Percentiles rank a stretch among this genome's conserved stretches.
phyloP scores from a whole-genome alignment of 2,113 vertebrate species.

The Pitta sordida region DNA sequence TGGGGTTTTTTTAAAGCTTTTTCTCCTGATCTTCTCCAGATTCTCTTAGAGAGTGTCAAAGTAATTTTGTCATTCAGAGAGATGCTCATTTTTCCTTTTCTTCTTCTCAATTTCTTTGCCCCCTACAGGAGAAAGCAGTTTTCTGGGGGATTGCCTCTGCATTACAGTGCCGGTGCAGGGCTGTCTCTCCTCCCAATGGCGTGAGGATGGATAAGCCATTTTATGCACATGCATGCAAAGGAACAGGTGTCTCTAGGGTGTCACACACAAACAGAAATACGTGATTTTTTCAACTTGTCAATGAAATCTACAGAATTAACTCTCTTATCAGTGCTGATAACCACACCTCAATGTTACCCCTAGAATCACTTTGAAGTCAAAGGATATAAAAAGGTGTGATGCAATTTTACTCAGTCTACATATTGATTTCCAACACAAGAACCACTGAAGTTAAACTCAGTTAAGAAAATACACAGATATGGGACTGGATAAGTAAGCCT shows the following conservation, averaged over 20 bases:
- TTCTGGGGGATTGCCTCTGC: not conserved
- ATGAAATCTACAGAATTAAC: not conserved
- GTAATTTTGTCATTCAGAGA: not conserved
- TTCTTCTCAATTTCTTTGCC: not conserved
- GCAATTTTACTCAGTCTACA: not conserved
- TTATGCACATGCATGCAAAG: accelerated
- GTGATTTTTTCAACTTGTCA: not conserved
- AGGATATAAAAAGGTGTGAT: not conserved
- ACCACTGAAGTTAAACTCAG: not conserved
- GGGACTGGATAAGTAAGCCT: not conserved
- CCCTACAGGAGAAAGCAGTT: not conserved
- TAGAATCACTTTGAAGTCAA: not conserved
- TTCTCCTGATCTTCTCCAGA: not conserved
- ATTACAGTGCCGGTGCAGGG: not conserved
- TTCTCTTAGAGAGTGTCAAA: not conserved
- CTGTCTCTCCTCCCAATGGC: not conserved
- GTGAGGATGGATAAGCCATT: not conserved
- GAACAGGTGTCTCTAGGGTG: not conserved
- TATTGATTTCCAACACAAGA: no score
- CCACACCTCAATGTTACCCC: accelerated
- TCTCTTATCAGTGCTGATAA: not conserved
- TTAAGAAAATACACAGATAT: not conserved
- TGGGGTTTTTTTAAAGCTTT: not conserved
- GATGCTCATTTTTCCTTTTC: not conserved
- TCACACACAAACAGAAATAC: not conserved